Evolutionary conservation across 2,888 invertebrate species (phyloP).

Genomic region (Capitulum mitella): DNA sequence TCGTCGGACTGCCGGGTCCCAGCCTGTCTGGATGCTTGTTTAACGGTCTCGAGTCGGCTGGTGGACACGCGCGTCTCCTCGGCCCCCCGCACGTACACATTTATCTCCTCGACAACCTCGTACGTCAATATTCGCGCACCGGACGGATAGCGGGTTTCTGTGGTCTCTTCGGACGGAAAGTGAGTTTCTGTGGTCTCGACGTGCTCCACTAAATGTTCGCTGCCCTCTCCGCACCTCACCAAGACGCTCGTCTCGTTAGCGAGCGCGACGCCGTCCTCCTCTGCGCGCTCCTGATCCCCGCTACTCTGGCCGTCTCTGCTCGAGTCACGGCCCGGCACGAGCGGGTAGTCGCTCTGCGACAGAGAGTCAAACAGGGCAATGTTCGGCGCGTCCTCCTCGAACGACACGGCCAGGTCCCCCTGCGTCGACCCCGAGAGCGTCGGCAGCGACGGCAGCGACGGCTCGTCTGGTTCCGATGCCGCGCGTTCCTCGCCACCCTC

Average conservation of each 20-base stretch:
- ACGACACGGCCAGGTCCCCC: background rate
- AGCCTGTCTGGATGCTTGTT: too few relatives aligned
- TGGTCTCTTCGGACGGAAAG: background rate
- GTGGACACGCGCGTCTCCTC: background rate
- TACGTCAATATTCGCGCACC: background rate
- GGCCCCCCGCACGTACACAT: background rate
- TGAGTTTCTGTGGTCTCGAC: background rate
- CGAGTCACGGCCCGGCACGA: background rate
- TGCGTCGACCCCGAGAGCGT: background rate
- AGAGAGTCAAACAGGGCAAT: background rate
- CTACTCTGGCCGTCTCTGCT: background rate
- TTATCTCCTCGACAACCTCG: slow-evolving; percentile 1
- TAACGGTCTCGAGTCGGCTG: too few relatives aligned
- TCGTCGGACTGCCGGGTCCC: too few relatives aligned
- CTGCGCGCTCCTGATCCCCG: background rate
- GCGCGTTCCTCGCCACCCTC: background rate
- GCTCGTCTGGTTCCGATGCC: background rate
- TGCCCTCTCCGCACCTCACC: too few relatives aligned
- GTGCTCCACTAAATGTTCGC: too few relatives aligned
- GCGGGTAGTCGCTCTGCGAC: background rate
- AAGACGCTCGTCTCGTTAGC: background rate
- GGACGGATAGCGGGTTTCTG: background rate
- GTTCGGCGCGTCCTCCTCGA: background rate
- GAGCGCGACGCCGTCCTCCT: background rate
- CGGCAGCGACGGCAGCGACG: background rate